These are phyloP conservation scores for Chelmon rostratus DNA, from an alignment of 2,797 vertebrate genomes.

Conservation along the genomic window DNA sequence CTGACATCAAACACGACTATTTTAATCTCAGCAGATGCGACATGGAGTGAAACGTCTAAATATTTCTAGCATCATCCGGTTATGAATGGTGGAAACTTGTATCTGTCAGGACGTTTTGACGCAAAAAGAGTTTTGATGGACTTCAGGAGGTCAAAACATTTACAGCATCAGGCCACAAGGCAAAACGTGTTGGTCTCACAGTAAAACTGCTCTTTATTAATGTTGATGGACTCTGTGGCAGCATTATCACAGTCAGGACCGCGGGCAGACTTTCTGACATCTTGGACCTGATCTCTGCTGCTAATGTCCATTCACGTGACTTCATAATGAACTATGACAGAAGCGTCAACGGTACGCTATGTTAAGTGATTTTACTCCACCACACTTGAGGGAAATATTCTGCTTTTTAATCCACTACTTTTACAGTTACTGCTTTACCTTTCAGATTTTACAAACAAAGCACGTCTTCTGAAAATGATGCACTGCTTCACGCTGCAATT, in stretches of 20 bases:
- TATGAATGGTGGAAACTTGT: background rate
- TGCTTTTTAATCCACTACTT: no score
- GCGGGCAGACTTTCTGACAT: background rate
- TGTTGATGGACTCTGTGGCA: no score
- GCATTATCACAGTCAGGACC: no score
- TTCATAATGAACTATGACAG: background rate
- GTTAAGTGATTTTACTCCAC: background rate
- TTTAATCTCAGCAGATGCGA: conserved; percentile 24
- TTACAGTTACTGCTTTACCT: no score
- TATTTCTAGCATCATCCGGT: background rate
- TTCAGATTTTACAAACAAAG: no score
- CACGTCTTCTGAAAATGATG: no score
- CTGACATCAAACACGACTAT: conserved; percentile 25
- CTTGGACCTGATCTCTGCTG: background rate
- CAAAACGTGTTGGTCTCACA: no score
- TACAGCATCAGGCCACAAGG: background rate
- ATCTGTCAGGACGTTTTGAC: background rate
- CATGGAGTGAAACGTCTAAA: background rate
- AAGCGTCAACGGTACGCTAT: background rate
- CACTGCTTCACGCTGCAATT: no score
- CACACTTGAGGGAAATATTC: background rate
- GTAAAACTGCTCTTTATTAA: background rate
- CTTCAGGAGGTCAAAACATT: background rate
- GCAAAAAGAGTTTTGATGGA: background rate
- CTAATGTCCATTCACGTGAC: background rate